Base-by-base conservation (phyloP, 1,140 invertebrate genomes). In the Dendrolimus kikuchii region DNA sequence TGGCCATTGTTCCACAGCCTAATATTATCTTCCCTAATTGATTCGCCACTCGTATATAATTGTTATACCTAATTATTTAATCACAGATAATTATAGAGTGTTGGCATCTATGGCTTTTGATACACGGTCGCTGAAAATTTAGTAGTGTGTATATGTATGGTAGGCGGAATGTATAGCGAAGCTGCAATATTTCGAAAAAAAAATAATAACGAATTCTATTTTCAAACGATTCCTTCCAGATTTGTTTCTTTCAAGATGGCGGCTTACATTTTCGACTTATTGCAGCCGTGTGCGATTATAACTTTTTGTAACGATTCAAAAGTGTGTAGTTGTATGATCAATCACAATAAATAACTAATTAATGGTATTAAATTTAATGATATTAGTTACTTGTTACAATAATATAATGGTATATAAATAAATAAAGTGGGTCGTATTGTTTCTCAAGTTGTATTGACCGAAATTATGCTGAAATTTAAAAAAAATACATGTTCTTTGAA, bases 401-500 rank as follows among this genome's bases (percentile, higher is more conserved):
- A 64, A 59, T 67, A 68, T 68, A 66, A 70, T 74, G 64, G 77
- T 77, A 71, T 79, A 72, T 76, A 70, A 67, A 55, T 68, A 62
- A 60, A 23, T 23, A 68, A 61, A 60, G 56, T 74, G 65, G 60
- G 57, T 71, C 65, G 64, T 70, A 74, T 77, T 80, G 81, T 82
- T 86, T 84, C 73, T 76, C 77, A 74, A 66, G 77, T 78, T 81
- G 71, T 81, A 81, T 78, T 77, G 74, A 77, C 74, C 68, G 77
- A 76, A 69, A 76, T 71, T 78, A 81, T 71, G 81, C 77, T 81
- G 75, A 75, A 55, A 69, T 68, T 23, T 67, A 67, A 70, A 72
- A 74, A 78, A 72, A 74, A 74, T 82, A 83, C 74, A 84, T 86
- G 82, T 86, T 86, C 82, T 84, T 82, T 84, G 70, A 82, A 83